These are phyloP conservation scores for Zaprionus ghesquierei DNA, from an alignment of 1,140 invertebrate species.

Conservation along the genomic window DNA sequence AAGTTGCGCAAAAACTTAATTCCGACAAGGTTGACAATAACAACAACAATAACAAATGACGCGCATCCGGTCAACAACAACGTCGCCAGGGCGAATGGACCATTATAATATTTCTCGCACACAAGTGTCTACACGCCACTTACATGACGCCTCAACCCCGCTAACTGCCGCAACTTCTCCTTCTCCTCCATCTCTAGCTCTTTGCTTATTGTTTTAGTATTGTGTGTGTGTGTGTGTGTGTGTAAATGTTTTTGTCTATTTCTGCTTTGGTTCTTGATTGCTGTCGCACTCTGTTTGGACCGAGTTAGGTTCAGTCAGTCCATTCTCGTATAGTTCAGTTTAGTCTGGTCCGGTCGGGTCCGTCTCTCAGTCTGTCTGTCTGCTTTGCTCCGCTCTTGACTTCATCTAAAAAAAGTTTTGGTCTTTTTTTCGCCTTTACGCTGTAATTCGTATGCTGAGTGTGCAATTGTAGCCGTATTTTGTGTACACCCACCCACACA, in stretches of 20 bases:
- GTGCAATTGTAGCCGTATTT: slow-evolving; percentile 79
- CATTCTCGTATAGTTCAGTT: neutral
- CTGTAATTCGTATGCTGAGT: slow-evolving; percentile 80
- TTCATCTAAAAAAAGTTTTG: slow-evolving; percentile 48
- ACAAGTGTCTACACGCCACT: neutral
- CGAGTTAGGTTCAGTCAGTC: slow-evolving; percentile 38
- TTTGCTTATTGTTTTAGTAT: slow-evolving; percentile 73
- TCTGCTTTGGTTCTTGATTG: slow-evolving; percentile 62
- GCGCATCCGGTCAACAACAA: slow-evolving; percentile 32
- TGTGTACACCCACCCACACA: slow-evolving; percentile 46
- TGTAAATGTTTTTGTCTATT: slow-evolving; percentile 62
- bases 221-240: slow-evolving; percentile 38
- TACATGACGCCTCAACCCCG: neutral
- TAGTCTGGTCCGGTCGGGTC: neutral
- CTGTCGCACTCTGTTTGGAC: slow-evolving; percentile 61
- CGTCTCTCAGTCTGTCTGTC: neutral
- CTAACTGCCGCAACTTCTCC: slow-evolving; percentile 23
- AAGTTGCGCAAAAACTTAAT: slow-evolving; percentile 75
- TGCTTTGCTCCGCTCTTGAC: slow-evolving; percentile 35
- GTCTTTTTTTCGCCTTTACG: slow-evolving; percentile 70
- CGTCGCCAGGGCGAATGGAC: slow-evolving; percentile 33
- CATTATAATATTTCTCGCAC: slow-evolving; percentile 53
- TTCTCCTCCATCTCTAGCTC: neutral
- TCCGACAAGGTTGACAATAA: slow-evolving; percentile 35
- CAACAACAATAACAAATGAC: slow-evolving; percentile 35